Conservation (phyloP, 1,140 invertebrate genomes). For the Lutraria rhynchaena region DNA sequence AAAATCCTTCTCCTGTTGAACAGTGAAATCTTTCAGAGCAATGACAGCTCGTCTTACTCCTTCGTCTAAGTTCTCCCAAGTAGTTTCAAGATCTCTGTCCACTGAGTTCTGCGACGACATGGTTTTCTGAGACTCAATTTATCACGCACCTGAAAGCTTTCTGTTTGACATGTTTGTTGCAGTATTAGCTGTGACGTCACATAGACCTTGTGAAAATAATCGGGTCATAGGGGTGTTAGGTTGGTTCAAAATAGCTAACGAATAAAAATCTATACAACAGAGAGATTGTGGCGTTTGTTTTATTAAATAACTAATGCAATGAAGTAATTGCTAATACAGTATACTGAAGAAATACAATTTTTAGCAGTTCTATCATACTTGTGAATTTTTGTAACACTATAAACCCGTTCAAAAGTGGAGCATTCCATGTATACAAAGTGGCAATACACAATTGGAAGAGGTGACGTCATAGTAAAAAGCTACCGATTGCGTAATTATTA, state of each 20-base stretch:
- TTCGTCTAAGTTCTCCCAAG: slow-evolving; percentile 53
- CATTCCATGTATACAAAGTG: slow-evolving; percentile 19
- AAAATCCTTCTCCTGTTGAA: slow-evolving; percentile 52
- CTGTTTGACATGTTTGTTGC: slow-evolving; percentile 59
- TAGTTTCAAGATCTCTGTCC: slow-evolving; percentile 35
- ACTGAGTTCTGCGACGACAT: slow-evolving; percentile 50
- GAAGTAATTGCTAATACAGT: too few species aligned
- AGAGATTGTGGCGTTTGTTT: too few species aligned
- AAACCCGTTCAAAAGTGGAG: slow-evolving; percentile 9
- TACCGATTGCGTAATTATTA: too few species aligned
- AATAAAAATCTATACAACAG: too few species aligned
- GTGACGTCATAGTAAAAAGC: slow-evolving; percentile 20
- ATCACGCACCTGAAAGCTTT: slow-evolving; percentile 54
- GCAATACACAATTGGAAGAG: neutral
- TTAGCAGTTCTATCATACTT: too few species aligned
- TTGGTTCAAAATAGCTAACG: neutral
- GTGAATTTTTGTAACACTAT: too few species aligned
- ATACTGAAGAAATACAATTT: too few species aligned
- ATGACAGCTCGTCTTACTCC: slow-evolving; percentile 49
- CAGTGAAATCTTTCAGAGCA: slow-evolving; percentile 45
- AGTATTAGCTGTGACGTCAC: slow-evolving; percentile 59
- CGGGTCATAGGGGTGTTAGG: slow-evolving; percentile 32
- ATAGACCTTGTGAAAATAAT: slow-evolving; percentile 26
- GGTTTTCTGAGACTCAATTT: slow-evolving; percentile 37
- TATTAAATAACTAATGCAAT: too few species aligned